Evolutionary conservation across 2,113 vertebrate genomes (phyloP), one percentile per base, ranked within the genome.

Genomic region (Amphiprion ocellaris): DNA sequence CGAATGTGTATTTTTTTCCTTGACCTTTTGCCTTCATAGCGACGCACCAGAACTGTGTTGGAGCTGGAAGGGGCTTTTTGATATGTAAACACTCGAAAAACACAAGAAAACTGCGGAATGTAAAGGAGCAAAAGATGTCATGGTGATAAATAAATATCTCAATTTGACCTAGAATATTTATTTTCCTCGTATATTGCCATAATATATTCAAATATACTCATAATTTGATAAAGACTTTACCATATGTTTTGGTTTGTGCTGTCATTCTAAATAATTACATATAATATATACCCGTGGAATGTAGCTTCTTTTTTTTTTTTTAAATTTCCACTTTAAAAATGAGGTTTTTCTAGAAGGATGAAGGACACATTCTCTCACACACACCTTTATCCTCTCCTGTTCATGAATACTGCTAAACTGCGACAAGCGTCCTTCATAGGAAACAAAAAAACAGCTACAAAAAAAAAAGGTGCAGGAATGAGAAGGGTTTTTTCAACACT

Each of bases 161-260:
- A 83, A 79, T 84, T 85, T 49, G 65, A 86, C 60, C 76, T 77
- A 78, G 91, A 92, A 92, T 90, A 92, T 78, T 68, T 77, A 56
- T 61, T n/a, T 44, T 44, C 14, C 14, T 44, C 10, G 65, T 85
- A 93, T 91, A 92, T 86, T 89, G 71, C 74, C 69, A 84, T 92
- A 86, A 88, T 88, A 92, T 94, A 90, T 84, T 92, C 81, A 89
- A 90, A 92, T 92, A 92, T 89, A 92, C 82, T 89, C 53, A 87
- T 88, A 83, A 88, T 93, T 85, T 85, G 70, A 87, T 90, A 90
- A 92, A 90, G 82, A 87, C 86, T 83, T 80, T 59, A 80, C 67
- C 91, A 82, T 82, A 90, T 89, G 82, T 92, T 94, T 94, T 95
- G 94, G 93, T 91, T 92, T 93, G 90, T 93, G 92, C 92, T 92